These are phyloP conservation scores for Agapetus fuscipes DNA, from an alignment of 2,888 invertebrate genomes.

Conservation along the genomic window DNA sequence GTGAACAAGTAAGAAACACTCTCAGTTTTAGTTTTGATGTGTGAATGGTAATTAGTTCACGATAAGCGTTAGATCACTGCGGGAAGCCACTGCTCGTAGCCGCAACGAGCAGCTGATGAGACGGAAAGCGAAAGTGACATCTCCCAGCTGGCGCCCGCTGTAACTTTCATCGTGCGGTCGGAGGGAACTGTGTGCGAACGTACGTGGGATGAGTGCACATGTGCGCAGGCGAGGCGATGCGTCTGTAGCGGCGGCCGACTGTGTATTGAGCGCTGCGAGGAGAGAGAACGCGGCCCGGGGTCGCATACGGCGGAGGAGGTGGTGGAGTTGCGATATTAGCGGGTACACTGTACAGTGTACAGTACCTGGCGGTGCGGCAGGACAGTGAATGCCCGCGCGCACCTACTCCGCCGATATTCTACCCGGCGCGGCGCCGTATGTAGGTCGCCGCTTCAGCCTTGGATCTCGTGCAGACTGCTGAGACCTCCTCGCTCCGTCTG, in stretches of 20 bases:
- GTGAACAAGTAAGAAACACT: too few relatives aligned
- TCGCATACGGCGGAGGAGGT: conserved; percentile 17
- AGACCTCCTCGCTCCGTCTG: conserved; percentile 17
- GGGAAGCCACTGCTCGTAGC: too few relatives aligned
- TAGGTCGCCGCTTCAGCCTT: conserved; percentile 18
- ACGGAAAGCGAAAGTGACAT: conserved; percentile 11
- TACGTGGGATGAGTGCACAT: conserved; percentile 7
- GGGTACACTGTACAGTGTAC: background rate
- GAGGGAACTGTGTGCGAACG: conserved; percentile 8
- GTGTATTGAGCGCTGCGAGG: conserved; percentile 15
- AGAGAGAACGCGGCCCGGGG: conserved; percentile 16
- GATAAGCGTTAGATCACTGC: too few relatives aligned
- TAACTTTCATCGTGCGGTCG: conserved; percentile 4
- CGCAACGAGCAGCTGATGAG: too few relatives aligned
- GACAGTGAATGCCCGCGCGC: conserved; percentile 19
- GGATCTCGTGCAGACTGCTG: conserved; percentile 11
- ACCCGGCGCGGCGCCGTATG: conserved; percentile 18
- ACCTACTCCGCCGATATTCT: conserved; percentile 19
- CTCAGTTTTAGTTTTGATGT: too few relatives aligned
- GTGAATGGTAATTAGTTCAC: too few relatives aligned
- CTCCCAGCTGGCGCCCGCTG: conserved; percentile 1
- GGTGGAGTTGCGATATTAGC: conserved; percentile 9
- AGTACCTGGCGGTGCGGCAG: conserved; percentile 13
- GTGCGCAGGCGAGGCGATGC: too few relatives aligned
- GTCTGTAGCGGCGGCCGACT: conserved; percentile 15